These are phyloP conservation scores for Eilema sororculum DNA, from an alignment of 2,888 invertebrate genomes.

Conservation along the genomic window DNA sequence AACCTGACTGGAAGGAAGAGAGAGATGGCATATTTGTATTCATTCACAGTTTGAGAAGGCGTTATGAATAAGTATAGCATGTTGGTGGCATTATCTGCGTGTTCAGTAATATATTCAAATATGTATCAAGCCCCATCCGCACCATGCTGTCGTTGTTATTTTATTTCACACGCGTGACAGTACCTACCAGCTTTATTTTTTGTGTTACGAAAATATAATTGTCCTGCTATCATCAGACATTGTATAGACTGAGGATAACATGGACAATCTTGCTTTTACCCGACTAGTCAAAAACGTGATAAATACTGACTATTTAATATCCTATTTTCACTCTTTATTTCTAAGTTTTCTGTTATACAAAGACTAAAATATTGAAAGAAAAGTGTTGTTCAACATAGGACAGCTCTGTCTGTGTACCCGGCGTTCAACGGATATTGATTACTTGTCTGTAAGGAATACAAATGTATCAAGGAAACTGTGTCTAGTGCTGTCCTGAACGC, in stretches of 20 bases:
- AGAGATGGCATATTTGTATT: constrained; percentile 70
- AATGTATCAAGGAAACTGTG: constrained; percentile 81
- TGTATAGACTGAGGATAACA: constrained; percentile 38
- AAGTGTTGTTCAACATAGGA: constrained; percentile 67
- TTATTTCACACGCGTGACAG: constrained; percentile 84
- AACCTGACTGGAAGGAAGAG: constrained; percentile 28
- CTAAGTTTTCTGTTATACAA: constrained; percentile 17
- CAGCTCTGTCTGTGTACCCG: constrained; percentile 70
- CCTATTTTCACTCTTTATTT: not conserved
- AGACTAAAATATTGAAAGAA: constrained; percentile 55
- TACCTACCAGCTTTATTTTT: constrained; percentile 76
- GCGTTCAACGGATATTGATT: constrained; percentile 82
- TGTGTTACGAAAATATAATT: constrained; percentile 69
- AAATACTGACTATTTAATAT: not conserved
- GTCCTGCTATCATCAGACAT: constrained; percentile 58
- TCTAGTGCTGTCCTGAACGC: constrained; percentile 67
- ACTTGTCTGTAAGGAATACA: constrained; percentile 85
- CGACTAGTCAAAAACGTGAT: not conserved
- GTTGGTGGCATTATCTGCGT: constrained; percentile 82
- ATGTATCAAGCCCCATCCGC: constrained; percentile 85
- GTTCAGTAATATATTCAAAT: constrained; percentile 86
- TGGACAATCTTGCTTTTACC: constrained; percentile 16
- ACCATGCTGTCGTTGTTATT: constrained; percentile 83
- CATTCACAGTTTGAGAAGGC: constrained; percentile 73
- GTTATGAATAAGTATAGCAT: constrained; percentile 84